A percentile compares a stretch with the other conserved stretches of the same genome.
These are phyloP conservation scores for Sinohyriopsis cumingii DNA, from an alignment of 2,888 invertebrate species.

Conservation along the genomic window DNA sequence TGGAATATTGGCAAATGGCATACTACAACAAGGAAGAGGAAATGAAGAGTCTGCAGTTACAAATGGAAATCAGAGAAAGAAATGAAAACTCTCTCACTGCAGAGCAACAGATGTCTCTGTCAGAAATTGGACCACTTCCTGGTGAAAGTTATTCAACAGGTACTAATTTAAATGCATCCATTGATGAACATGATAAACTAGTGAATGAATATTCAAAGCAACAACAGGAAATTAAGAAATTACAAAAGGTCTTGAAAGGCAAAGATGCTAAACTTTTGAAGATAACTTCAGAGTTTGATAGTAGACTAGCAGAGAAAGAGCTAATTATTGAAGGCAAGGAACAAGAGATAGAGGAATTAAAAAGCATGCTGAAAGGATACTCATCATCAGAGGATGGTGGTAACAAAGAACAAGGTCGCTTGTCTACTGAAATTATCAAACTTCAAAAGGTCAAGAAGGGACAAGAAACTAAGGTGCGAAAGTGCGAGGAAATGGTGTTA, in stretches of 20 bases:
- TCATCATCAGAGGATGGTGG: conserved; percentile 5
- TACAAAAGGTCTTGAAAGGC: conserved; percentile 50
- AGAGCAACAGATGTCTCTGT: neutral
- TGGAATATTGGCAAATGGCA: too few species aligned
- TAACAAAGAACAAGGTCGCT: conserved; percentile 27
- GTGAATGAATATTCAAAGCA: conserved; percentile 28
- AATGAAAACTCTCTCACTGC: neutral
- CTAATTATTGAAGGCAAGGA: conserved; percentile 1
- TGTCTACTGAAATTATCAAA: conserved; percentile 21
- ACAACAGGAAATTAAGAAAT: conserved; percentile 36
- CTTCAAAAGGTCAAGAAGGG: conserved; percentile 32
- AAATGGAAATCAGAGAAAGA: neutral
- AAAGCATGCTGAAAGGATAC: neutral
- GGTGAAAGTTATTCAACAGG: neutral
- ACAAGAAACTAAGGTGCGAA: conserved; percentile 20
- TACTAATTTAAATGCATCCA: neutral
- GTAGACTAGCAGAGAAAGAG: neutral
- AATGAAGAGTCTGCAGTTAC: too few species aligned
- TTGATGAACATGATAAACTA: neutral
- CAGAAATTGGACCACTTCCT: neutral
- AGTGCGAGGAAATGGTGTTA: conserved; percentile 5
- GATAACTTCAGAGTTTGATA: conserved; percentile 8
- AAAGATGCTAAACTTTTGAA: conserved; percentile 47
- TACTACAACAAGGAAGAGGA: too few species aligned
- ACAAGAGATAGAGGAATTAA: conserved; percentile 5